A percentile compares a stretch with the other conserved stretches of the same genome.
Conservation (phyloP, 64 coral and sea anemone species). For the Actinia equina region DNA sequence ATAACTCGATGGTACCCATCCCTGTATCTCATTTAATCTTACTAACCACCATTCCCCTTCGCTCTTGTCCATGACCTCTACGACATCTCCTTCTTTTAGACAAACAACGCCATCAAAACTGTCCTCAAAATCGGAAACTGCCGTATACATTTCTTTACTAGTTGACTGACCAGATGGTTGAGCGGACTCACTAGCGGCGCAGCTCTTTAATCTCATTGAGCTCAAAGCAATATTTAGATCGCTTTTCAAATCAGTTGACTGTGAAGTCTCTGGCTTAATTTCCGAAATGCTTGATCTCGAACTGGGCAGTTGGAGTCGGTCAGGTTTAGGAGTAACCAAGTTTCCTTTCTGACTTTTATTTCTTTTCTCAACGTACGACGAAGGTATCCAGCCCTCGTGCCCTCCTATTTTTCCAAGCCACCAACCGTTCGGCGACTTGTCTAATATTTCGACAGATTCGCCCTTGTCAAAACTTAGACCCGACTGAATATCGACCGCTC, state of each 20-base stretch:
- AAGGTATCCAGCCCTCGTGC: conserved; percentile 93
- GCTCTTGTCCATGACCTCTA: conserved; percentile 74
- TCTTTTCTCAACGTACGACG: conserved; percentile 76
- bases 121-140: conserved; percentile 53
- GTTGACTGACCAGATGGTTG: neutral
- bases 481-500: conserved; percentile 45
- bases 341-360: conserved; percentile 33
- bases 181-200: neutral
- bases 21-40: conserved; percentile 37
- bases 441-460: conserved; percentile 32
- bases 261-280: neutral
- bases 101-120: conserved; percentile 57
- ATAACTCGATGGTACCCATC: conserved; percentile 68
- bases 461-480: conserved; percentile 34
- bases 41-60: conserved; percentile 91
- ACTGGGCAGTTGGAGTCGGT: neutral
- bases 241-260: neutral
- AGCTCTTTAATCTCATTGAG: neutral
- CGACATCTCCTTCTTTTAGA: conserved; percentile 72
- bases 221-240: neutral
- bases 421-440: conserved; percentile 29
- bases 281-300: neutral
- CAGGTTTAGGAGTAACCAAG: neutral
- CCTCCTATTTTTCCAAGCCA: conserved; percentile 81
- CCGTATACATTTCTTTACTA: conserved; percentile 41